Evolutionary conservation across 2,888 invertebrate genomes (phyloP).

Genomic region (Cerceris ruficornis): DNA sequence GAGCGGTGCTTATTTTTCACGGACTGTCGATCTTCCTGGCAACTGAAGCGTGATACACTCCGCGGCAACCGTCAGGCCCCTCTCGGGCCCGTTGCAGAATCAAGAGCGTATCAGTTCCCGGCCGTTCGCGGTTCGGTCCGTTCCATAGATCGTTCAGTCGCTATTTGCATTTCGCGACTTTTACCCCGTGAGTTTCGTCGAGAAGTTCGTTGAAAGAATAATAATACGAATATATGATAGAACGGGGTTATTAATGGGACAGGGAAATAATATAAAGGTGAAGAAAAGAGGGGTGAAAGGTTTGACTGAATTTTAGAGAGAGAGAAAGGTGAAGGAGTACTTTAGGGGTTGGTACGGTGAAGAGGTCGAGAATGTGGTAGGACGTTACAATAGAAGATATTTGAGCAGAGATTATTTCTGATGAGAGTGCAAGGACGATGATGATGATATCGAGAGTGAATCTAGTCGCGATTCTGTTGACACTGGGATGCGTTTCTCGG

Average conservation of each 20-base stretch:
- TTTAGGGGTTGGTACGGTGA: background rate
- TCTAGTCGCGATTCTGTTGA: constrained; percentile 71
- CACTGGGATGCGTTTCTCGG: constrained; percentile 50
- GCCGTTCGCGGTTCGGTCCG: constrained; percentile 75
- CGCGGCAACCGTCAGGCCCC: constrained; percentile 60
- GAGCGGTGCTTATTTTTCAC: constrained; percentile 77
- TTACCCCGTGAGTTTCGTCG: background rate
- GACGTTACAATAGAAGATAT: background rate
- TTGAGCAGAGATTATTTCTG: constrained; percentile 2
- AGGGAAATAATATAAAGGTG: no score
- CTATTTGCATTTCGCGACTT: background rate
- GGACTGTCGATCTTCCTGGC: constrained; percentile 79
- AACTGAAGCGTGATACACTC: constrained; percentile 78
- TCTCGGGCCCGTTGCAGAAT: constrained; percentile 70
- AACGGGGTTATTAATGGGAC: no score
- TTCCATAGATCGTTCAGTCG: constrained; percentile 29
- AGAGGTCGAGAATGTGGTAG: background rate
- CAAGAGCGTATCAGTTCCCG: constrained; percentile 76
- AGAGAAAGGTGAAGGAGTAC: background rate
- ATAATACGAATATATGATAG: no score
- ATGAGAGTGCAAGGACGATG: constrained; percentile 39
- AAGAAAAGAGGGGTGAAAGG: no score
- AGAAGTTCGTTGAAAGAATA: no score
- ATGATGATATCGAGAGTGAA: constrained; percentile 70
- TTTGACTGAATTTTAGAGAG: background rate